Evolutionary conservation across 2,888 invertebrate species (phyloP), one percentile per base, ranked within the genome.

Genomic region (Melipona bicolor): DNA sequence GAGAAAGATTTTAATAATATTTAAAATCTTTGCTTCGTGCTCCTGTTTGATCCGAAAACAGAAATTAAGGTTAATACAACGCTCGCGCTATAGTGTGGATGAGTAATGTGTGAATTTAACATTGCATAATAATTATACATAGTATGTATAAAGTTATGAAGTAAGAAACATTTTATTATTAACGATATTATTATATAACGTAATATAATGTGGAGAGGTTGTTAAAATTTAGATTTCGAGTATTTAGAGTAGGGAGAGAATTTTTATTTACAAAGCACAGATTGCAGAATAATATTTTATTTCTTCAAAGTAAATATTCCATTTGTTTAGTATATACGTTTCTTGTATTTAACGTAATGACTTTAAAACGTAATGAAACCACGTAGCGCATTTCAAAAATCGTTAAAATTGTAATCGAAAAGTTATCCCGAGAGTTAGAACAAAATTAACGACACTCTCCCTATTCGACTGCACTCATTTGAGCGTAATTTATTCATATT

Each of bases 51-150:
- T 79, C 32, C 32, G 59, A 73, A 27, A 81, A 81, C 80, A 85
- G 72, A 71, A 83, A 85, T 91, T 90, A 86, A 89, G 85, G 72
- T 89, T 88, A 88, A 89, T 90, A 90, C 91, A 91, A 92, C 87
- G 89, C 91, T 92, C 91, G 92, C 92, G 92, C 89, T 90, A 88
- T 91, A 89, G 93, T 93, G 91, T 93, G 93, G 91, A 93, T 93
- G 93, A 92, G 87, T 91, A 92, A 90, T 89, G 93, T 92, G 92
- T 92, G 93, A 93, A 92, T 93, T 93, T 91, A 92, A 91, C 92
- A 93, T 94, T 94, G 94, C 94, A 94, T 94, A 94, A 94, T 94
- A 93, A 93, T 94, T 94, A 94, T 94, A 94, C 94, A 94, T 94
- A 94, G 94, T 86, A 94, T 94, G 94, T 94, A 94, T 94, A 94